Conservation (phyloP, 2,113 vertebrate genomes). For the Prochilodus magdalenae region DNA sequence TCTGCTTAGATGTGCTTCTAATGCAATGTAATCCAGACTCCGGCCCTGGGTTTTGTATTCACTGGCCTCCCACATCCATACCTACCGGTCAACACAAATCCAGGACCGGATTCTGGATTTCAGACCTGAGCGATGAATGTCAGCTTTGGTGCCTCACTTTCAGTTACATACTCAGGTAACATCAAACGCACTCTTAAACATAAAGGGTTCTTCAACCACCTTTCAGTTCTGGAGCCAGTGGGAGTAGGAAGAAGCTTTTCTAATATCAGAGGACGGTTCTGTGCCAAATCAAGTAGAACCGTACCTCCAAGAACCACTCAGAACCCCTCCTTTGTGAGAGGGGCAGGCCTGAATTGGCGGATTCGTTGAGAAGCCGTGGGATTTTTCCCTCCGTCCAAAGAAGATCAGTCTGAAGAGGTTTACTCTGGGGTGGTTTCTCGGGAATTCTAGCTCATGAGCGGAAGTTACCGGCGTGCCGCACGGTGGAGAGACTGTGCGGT, state of each 20-base stretch:
- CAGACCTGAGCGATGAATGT: no score
- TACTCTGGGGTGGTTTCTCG: background rate
- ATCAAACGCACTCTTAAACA: background rate
- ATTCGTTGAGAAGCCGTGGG: background rate
- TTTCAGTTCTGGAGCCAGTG: no score
- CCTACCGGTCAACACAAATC: no score
- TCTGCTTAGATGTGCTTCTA: background rate
- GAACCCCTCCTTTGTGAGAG: background rate
- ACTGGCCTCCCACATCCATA: no score
- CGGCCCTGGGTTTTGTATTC: background rate
- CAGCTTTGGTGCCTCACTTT: background rate
- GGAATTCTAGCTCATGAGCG: background rate
- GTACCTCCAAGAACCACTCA: background rate
- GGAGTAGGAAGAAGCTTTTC: no score
- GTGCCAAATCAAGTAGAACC: no score
- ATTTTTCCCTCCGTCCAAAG: background rate
- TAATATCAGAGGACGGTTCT: background rate
- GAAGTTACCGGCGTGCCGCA: background rate
- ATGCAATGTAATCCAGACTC: background rate
- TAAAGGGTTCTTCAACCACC: background rate
- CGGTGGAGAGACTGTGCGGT: background rate
- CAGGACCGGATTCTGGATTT: background rate
- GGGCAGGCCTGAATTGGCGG: background rate
- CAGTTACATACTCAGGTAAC: background rate
- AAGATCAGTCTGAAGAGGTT: background rate